These are phyloP conservation scores for Motacilla tschutschensis DNA, from an alignment of 2,113 vertebrate genomes.

Conservation along the genomic window DNA sequence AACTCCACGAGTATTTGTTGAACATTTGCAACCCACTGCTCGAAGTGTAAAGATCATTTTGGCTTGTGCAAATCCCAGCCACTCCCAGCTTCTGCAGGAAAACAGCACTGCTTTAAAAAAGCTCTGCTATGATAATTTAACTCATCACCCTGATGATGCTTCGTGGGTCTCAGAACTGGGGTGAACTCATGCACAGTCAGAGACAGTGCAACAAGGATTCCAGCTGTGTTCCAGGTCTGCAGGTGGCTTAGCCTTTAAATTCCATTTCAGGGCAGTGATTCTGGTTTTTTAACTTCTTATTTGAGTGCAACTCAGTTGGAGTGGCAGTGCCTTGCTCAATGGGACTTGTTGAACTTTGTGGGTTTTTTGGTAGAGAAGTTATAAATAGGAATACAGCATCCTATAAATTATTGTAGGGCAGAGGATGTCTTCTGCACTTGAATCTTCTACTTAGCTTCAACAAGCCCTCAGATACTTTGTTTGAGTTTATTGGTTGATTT, in stretches of 20 bases:
- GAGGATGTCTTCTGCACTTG: not conserved
- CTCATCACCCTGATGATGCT: constrained; percentile 22
- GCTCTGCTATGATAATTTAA: constrained; percentile 20
- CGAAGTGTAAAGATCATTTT: not conserved
- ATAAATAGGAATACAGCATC: not conserved
- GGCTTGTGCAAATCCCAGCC: constrained; percentile 45
- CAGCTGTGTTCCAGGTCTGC: not conserved
- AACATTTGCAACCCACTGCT: constrained; percentile 42
- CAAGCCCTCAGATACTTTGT: not conserved
- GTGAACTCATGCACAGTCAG: not conserved
- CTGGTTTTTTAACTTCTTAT: not conserved
- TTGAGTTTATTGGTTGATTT: not conserved
- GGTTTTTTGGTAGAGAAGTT: not conserved
- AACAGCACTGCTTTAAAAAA: constrained; percentile 6
- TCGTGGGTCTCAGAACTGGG: constrained; percentile 26
- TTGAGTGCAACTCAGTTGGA: not conserved
- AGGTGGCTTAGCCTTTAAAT: not conserved
- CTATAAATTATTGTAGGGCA: not conserved
- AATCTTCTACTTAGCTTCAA: not conserved
- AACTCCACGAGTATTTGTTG: constrained; percentile 44
- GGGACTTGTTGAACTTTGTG: not conserved
- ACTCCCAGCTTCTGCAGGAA: constrained; percentile 24
- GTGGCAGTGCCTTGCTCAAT: not conserved
- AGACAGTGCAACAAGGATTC: not conserved
- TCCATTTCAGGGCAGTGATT: not conserved